These are phyloP conservation scores for Heliangelus exortis DNA, from an alignment of 2,797 vertebrate species.

Conservation along the genomic window DNA sequence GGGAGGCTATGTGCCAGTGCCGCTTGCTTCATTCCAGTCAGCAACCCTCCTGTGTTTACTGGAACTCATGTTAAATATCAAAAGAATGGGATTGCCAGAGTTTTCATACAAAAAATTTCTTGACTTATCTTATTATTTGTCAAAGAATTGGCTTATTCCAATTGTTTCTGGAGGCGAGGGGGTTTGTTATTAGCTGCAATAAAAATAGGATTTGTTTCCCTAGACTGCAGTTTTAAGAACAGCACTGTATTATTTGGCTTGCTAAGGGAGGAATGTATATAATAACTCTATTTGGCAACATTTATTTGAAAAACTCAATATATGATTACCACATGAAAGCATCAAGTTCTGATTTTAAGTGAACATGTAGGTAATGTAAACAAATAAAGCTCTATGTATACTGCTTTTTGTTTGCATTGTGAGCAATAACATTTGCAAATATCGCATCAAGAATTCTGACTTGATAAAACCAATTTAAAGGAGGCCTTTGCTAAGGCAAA, in stretches of 20 bases:
- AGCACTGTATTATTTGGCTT: background rate
- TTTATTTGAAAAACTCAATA: slow-evolving; percentile 39
- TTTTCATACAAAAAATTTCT: slow-evolving; percentile 29
- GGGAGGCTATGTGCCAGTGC: background rate
- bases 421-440: slow-evolving; percentile 42
- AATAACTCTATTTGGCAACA: slow-evolving; percentile 10
- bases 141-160: slow-evolving; percentile 7
- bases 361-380: slow-evolving; percentile 42
- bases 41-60: slow-evolving; percentile 50
- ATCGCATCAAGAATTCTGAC: slow-evolving; percentile 21
- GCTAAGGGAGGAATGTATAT: background rate
- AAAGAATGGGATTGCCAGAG: background rate
- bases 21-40: slow-evolving; percentile 39
- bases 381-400: slow-evolving; percentile 48
- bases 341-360: slow-evolving; percentile 12
- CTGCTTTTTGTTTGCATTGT: slow-evolving; percentile 29
- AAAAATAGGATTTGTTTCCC: background rate
- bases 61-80: slow-evolving; percentile 35
- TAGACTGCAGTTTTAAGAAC: background rate
- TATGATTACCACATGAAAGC: slow-evolving; percentile 38
- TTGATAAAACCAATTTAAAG: slow-evolving; percentile 32
- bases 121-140: slow-evolving; percentile 14
- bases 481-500: background rate
- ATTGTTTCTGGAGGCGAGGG: background rate
- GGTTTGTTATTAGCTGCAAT: background rate